phyloP scores from a whole-genome alignment of 2,797 vertebrate genomes.

The Benthosema pterotum region DNA sequence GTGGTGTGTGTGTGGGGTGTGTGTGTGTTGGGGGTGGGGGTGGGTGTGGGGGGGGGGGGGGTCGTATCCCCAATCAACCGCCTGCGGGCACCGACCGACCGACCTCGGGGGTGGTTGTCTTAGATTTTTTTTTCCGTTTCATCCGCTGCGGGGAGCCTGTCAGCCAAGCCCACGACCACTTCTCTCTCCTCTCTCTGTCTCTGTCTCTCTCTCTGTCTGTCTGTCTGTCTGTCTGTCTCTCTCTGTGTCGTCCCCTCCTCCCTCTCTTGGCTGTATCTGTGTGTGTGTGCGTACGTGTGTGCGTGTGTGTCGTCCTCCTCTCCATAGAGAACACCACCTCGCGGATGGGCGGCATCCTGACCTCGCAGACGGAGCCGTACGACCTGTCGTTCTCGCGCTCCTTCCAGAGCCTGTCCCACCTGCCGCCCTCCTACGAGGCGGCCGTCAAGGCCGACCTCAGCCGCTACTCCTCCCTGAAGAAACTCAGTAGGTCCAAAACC shows the following conservation, averaged over 20 bases:
- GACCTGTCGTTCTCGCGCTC: conserved; percentile 98
- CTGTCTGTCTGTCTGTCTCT: conserved; percentile 28
- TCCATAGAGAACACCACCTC: conserved; percentile 96
- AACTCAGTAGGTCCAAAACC: conserved; percentile 92
- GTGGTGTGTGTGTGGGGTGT: no score
- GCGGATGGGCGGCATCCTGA: conserved; percentile 95
- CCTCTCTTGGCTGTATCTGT: conserved; percentile 73
- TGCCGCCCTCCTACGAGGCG: conserved; percentile 96
- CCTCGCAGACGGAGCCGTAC: conserved; percentile 98
- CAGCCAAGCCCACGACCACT: conserved; percentile 49
- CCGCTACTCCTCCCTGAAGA: conserved; percentile 98
- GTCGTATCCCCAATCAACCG: no score
- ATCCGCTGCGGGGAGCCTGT: conserved; percentile 14
- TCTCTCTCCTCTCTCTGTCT: not conserved
- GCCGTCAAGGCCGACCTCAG: conserved; percentile 94
- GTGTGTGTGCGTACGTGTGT: conserved; percentile 76
- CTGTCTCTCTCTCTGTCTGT: conserved; percentile 11
- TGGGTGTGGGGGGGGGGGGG: no score
- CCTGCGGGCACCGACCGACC: no score
- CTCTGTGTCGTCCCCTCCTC: no score
- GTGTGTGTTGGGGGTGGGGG: no score
- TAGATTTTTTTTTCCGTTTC: no score
- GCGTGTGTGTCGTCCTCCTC: conserved; percentile 65
- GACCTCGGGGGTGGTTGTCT: no score
- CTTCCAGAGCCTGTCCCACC: conserved; percentile 98